phyloP scores from a whole-genome alignment of 2,888 invertebrate genomes.

The Neoitamus cyanurus region DNA sequence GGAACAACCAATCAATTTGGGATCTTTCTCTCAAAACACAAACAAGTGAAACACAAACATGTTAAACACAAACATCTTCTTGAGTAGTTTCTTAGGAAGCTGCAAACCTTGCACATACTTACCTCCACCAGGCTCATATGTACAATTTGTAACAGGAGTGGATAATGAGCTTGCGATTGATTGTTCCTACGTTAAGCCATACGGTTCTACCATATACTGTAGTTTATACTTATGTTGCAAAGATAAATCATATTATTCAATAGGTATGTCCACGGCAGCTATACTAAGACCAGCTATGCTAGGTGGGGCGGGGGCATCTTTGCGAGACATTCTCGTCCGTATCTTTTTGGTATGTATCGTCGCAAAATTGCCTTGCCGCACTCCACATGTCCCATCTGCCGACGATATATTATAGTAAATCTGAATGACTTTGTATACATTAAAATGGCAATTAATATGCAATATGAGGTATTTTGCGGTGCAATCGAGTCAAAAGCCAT shows the following conservation, averaged over 20 bases:
- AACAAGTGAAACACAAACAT: neutral
- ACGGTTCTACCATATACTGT: neutral
- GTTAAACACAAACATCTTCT: neutral
- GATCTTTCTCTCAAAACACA: neutral
- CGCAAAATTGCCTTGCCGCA: neutral
- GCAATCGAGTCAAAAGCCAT: constrained; percentile 45
- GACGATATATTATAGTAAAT: neutral
- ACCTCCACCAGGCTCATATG: neutral
- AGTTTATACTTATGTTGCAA: neutral
- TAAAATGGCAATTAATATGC: constrained; percentile 40
- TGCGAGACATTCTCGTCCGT: neutral
- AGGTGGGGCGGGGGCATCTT: neutral
- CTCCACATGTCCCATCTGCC: neutral
- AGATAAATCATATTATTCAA: constrained; percentile 1
- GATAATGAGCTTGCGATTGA: constrained; percentile 17
- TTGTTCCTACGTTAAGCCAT: constrained; percentile 16
- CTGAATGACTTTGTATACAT: constrained; percentile 34
- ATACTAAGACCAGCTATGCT: neutral
- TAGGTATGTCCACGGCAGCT: neutral
- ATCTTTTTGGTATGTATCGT: neutral
- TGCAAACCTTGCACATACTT: neutral
- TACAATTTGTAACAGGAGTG: neutral
- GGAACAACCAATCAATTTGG: constrained; percentile 37
- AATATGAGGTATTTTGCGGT: constrained; percentile 52
- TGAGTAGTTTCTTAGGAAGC: neutral